Percentiles rank a stretch among this genome's conserved stretches.
Conservation (phyloP, 1,140 invertebrate genomes). For the Oreohelix idahoensis region DNA sequence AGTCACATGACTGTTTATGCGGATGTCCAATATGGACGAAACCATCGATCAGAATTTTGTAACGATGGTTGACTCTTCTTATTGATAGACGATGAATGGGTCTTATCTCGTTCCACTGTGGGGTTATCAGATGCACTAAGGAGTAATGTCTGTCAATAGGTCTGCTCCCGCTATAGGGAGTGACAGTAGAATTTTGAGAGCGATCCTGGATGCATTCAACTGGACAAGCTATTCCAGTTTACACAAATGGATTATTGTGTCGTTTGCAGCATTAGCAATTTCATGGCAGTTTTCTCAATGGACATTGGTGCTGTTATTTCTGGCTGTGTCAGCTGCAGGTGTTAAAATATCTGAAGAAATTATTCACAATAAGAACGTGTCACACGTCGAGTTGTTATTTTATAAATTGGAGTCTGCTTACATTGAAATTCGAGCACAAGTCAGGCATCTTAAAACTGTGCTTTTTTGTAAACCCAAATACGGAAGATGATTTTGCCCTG, state of each 20-base stretch:
- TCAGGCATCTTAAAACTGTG: neutral
- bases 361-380: neutral
- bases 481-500: neutral
- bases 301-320: conserved; percentile 23
- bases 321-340: neutral
- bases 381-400: neutral
- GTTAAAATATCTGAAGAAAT: conserved; percentile 20
- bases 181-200: neutral
- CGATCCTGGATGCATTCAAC: neutral
- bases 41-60: neutral
- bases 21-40: neutral
- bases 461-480: neutral
- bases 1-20: conserved; percentile 24
- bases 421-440: neutral
- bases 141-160: neutral
- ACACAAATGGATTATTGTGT: conserved; percentile 32
- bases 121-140: too few species aligned
- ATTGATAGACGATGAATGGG: too few species aligned
- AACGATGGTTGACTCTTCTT: neutral
- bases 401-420: conserved; percentile 13
- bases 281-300: conserved; percentile 15
- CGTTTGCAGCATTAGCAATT: neutral
- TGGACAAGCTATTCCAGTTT: conserved; percentile 19
- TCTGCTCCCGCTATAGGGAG: neutral
- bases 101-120: too few species aligned